Evolutionary conservation across 1,140 invertebrate genomes (phyloP).

Genomic region (Drosophila nigrodunni): DNA sequence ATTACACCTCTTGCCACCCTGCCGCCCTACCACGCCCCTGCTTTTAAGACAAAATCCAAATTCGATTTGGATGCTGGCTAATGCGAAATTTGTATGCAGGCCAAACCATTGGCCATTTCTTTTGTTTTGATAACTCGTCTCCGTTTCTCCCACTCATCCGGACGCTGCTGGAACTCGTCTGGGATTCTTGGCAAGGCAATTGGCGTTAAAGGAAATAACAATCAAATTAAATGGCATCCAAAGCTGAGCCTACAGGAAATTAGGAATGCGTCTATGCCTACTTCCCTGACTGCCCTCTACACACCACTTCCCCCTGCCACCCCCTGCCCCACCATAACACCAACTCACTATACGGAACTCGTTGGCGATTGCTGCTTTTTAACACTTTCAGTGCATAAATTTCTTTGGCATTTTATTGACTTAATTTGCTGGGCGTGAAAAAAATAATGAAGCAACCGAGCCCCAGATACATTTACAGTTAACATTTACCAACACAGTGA

Average conservation of each 20-base stretch:
- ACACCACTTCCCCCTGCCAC: background rate
- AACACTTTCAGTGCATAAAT: constrained; percentile 69
- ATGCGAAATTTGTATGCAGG: constrained; percentile 78
- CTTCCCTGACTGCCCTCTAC: background rate
- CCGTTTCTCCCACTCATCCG: background rate
- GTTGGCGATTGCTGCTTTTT: constrained; percentile 44
- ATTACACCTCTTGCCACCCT: constrained; percentile 31
- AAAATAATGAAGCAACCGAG: constrained; percentile 56
- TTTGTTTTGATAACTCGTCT: constrained; percentile 57
- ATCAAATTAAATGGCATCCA: constrained; percentile 74
- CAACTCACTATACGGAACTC: background rate
- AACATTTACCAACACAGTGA: background rate
- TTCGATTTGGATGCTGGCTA: constrained; percentile 62
- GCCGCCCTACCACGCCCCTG: background rate
- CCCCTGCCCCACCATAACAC: background rate
- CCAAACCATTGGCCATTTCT: constrained; percentile 72
- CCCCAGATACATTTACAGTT: constrained; percentile 24
- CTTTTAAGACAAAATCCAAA: constrained; percentile 19
- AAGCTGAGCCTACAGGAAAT: constrained; percentile 58
- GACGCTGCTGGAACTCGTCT: constrained; percentile 19
- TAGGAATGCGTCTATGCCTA: constrained; percentile 58
- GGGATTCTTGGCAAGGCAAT: constrained; percentile 51
- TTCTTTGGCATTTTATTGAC: constrained; percentile 66
- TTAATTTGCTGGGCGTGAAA: constrained; percentile 75
- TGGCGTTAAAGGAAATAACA: constrained; percentile 66